Evolutionary conservation across 2,797 vertebrate genomes (phyloP).

Genomic region (Triplophysa bombifrons): DNA sequence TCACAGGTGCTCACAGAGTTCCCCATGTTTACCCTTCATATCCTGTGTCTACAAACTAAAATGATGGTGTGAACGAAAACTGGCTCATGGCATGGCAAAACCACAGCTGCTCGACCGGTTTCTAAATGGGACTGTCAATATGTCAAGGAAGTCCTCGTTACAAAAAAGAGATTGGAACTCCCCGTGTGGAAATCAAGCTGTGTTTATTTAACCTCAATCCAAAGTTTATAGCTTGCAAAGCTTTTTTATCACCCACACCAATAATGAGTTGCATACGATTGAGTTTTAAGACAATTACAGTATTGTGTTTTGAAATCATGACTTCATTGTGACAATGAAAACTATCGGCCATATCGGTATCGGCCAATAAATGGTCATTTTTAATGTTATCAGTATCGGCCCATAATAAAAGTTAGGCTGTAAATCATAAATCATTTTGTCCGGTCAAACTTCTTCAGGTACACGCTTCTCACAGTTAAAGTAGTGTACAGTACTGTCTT

Average conservation of each 20-base stretch:
- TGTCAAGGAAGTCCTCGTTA: constrained; percentile 1
- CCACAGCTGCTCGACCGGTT: constrained; percentile 48
- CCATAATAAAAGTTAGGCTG: too few species aligned
- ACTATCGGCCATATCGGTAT: too few species aligned
- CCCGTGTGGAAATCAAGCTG: constrained; percentile 8
- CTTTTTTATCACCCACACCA: not conserved
- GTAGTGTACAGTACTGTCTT: too few species aligned
- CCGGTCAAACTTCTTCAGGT: too few species aligned
- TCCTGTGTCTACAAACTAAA: not conserved
- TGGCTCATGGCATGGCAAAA: not conserved
- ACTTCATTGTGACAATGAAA: too few species aligned
- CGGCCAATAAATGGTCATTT: too few species aligned
- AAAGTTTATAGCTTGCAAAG: not conserved
- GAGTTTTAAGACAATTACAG: too few species aligned
- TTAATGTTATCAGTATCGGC: too few species aligned
- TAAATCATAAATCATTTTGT: too few species aligned
- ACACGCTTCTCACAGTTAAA: too few species aligned
- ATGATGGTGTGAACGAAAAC: not conserved
- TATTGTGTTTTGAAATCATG: not conserved
- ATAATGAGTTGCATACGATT: not conserved
- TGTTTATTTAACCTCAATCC: not conserved
- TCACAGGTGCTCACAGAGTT: constrained; percentile 29
- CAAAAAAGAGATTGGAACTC: constrained; percentile 25
- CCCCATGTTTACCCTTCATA: constrained; percentile 40
- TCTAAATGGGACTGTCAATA: not conserved